A percentile compares a stretch with the other conserved stretches of the same genome.
Evolutionary conservation across 2,797 vertebrate genomes (phyloP).

Genomic region (Rhodeus uyekii): DNA sequence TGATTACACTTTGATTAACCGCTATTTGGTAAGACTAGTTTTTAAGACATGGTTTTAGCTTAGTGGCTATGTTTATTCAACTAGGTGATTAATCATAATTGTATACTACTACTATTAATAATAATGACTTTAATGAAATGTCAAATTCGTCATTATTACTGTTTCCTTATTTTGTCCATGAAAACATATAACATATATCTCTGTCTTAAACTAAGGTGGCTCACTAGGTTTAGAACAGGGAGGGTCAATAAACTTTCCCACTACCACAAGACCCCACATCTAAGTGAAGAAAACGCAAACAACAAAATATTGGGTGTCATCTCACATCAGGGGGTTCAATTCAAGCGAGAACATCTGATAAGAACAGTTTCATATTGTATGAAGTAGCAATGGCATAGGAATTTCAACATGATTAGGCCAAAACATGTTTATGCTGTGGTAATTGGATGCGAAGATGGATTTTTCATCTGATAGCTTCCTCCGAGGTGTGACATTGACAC

Average conservation of each 20-base stretch:
- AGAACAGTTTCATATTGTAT: constrained; percentile 31
- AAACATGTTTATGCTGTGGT: constrained; percentile 45
- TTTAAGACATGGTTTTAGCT: too few relatives aligned
- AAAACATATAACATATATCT: too few relatives aligned
- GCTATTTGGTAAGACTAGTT: too few relatives aligned
- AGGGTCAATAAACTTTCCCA: background rate
- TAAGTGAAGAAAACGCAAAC: constrained; percentile 12
- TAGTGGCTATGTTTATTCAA: too few relatives aligned
- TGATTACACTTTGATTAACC: too few relatives aligned
- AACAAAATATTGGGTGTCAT: constrained; percentile 33
- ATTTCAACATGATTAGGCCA: constrained; percentile 44
- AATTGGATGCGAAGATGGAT: constrained; percentile 37
- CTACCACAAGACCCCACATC: background rate
- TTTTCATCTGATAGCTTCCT: constrained; percentile 51
- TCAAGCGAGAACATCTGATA: constrained; percentile 51
- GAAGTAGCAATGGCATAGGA: constrained; percentile 30
- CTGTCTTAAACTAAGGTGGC: background rate
- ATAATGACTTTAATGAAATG: too few relatives aligned
- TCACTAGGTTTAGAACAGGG: background rate
- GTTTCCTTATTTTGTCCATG: too few relatives aligned
- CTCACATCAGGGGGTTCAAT: constrained; percentile 29
- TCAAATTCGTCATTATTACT: too few relatives aligned
- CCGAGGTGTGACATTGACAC: constrained; percentile 58
- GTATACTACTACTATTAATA: too few relatives aligned
- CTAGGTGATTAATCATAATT: too few relatives aligned